Base-by-base conservation (phyloP, 2,113 vertebrate species). In the Aplodontia rufa region DNA sequence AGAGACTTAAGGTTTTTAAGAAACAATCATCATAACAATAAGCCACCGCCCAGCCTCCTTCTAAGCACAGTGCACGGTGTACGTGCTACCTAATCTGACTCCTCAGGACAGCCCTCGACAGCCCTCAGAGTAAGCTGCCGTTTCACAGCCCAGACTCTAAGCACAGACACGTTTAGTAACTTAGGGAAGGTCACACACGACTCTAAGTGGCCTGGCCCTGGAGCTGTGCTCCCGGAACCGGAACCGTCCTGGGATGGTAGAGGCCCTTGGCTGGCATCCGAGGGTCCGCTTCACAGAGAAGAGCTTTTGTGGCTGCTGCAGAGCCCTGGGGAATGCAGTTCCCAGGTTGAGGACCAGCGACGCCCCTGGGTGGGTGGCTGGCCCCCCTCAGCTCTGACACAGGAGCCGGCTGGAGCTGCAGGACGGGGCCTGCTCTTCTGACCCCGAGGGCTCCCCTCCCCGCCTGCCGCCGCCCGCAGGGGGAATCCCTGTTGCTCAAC, bases 401-500 rank as follows among this genome's bases (percentile, higher is more conserved):
- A 1, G 53, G 45, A 81, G 35, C 3, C 11, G 2, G 22, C 37
- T 58, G 24, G 37, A 22, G 0, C 62, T 60, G 32, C 69, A 60
- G 75, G 37, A 68, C 13, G 24, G 5, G 8, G 47, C 28, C 45
- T 89, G 88, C 92, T 95, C 91, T 93, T 89, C 72, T 97, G 96
- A 96, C 97, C 95, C 80, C 22, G 1, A 26, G 81, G 22, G 51
- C 72, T 45, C 0, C 16, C 89, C 37, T 60, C 47, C 78, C 74
- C 6, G 85, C 60, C 80, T 1, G 45, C 95, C 3, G 58, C 93
- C 69, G 88, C 80, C 82, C 79, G 86, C 93, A 96, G 84, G 95
- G 96, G 96, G 84, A 96, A 97, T 96, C 97, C 97, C 90, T 96
- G 90, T 96, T 94, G 90, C 96, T 95, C 80, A 94, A 92, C 71